Evolutionary conservation across 30 jellyfish, hydroid and myxozoan genomes (phyloP), one percentile per base, ranked within the genome.

Genomic region (Sanderia malayensis): DNA sequence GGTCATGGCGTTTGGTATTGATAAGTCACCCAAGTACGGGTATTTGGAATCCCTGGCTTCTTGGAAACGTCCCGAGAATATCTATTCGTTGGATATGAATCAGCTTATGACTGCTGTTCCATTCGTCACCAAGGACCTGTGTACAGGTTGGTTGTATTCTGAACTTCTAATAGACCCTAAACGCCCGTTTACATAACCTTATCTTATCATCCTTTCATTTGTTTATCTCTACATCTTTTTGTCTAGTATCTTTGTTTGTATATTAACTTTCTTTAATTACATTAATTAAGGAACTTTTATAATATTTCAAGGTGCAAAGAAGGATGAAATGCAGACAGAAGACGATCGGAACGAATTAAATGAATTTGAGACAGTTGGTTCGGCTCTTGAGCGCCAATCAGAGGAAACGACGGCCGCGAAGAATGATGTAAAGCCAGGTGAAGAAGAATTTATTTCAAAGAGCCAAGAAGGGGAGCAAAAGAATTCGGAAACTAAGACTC

Each of bases 1-100:
- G 6, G 84, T 93, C 26, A 84, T 93, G 23, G 96, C 94, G 2
- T 49, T 93, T 32, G 99, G 99, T 27, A 52, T 93, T 25, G 99
- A 93, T 60, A 73, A 83, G 63, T 57, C 81, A 27, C 97, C 89
- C 9, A 63, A 81, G 8, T 93, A 93, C 53, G 87, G 91, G 24
- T 93, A 60, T 66, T 46, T 93, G 17, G 96, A 93, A 44, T 46
- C 96, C 1, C 46, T 93, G 18, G 95, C 96, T 2, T 93, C 99
- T 17, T 86, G 95, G 32, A 95, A 83, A 44, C 93, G 71, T 44
- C 97, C 95, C 8, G 83, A 94, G 60, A 93, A 93, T 49, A 86
- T 93, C 1, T 93, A 86, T 67, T 85, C 99, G 2, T 76, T 93
- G 15, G 89, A 85, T 76, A 71, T 89, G 21, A 87, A 81, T 0